A percentile compares a stretch with the other conserved stretches of the same genome.
phyloP scores from a whole-genome alignment of 2,888 invertebrate genomes.

The Calliopum simillimum region DNA sequence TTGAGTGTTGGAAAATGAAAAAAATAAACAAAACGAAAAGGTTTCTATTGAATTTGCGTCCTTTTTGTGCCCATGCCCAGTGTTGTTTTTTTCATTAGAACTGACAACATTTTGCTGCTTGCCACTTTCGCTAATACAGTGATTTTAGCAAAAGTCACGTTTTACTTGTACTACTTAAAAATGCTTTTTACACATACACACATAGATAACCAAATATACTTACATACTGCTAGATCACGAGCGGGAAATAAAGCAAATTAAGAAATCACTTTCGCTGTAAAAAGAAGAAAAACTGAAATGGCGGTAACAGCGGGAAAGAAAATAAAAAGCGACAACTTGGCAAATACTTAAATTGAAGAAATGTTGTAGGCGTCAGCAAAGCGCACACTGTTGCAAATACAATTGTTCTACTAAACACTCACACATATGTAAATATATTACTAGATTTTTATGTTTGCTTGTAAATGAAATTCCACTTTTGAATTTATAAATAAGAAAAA shows the following conservation, averaged over 20 bases:
- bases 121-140: conserved; percentile 9
- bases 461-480: conserved; percentile 5
- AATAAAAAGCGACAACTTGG: conserved; percentile 17
- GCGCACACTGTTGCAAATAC: conserved; percentile 11
- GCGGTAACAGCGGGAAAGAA: background rate
- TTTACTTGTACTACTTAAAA: background rate
- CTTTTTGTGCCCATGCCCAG: conserved; percentile 39
- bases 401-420: conserved; percentile 1
- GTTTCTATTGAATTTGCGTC: background rate
- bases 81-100: background rate
- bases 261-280: conserved; percentile 59
- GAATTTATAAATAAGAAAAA: conserved; percentile 5
- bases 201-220: too few species aligned
- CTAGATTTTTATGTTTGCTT: background rate
- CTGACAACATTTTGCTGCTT: background rate
- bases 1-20: too few species aligned
- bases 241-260: conserved; percentile 51
- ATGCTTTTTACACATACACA: too few species aligned
- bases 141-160: conserved; percentile 33
- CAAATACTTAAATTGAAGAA: conserved; percentile 33
- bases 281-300: background rate
- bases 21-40: too few species aligned
- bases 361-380: background rate
- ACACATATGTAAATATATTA: background rate
- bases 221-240: background rate